These are phyloP conservation scores for Reticulitermes lucifugus DNA, from an alignment of 2,888 invertebrate genomes.

Conservation along the genomic window DNA sequence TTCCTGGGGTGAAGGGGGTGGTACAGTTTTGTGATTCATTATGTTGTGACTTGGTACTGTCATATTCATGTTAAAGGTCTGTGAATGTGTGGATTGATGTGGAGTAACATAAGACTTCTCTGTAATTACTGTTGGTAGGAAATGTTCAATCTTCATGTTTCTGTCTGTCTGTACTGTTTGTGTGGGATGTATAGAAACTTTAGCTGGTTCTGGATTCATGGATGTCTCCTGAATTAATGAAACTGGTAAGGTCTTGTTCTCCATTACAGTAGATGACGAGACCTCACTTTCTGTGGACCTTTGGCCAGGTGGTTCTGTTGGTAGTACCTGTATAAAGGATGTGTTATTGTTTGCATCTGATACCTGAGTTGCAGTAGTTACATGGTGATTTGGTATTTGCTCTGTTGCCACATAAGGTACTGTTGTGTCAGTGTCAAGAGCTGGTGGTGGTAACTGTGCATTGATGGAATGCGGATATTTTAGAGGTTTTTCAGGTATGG, in stretches of 20 bases:
- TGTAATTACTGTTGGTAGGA: constrained; percentile 9
- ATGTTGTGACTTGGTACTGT: too few species aligned
- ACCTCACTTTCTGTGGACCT: neutral
- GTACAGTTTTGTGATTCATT: too few species aligned
- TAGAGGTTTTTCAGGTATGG: constrained; percentile 51
- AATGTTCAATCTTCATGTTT: neutral
- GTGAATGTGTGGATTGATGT: neutral
- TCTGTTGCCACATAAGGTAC: constrained; percentile 57
- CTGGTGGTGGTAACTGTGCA: constrained; percentile 61
- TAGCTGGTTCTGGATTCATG: neutral
- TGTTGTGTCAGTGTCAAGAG: constrained; percentile 57
- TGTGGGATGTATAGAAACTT: neutral
- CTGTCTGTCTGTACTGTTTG: neutral
- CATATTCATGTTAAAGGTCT: neutral
- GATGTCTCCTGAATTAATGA: neutral
- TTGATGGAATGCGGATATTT: constrained; percentile 59
- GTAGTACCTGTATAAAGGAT: neutral
- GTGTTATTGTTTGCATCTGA: constrained; percentile 52
- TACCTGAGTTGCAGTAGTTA: constrained; percentile 46
- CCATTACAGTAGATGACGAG: neutral
- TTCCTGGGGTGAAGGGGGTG: too few species aligned
- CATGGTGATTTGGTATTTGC: neutral
- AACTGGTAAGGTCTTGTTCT: neutral
- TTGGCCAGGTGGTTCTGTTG: neutral
- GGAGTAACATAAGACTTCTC: neutral